A percentile compares a stretch with the other conserved stretches of the same genome.
Conservation (phyloP, 1,140 invertebrate genomes). For the Gonatopus flavifemur region DNA sequence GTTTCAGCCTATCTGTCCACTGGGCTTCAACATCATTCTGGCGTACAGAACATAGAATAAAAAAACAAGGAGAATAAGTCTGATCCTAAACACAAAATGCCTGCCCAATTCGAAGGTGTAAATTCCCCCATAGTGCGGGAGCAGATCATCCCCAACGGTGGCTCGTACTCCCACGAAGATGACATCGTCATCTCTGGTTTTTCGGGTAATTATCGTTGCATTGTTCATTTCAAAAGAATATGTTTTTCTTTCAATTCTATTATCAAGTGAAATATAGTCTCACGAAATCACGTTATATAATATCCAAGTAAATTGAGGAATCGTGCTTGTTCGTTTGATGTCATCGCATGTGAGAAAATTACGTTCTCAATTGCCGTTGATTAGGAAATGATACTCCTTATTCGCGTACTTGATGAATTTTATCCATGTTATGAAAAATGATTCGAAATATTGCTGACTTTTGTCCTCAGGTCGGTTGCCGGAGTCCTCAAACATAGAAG, state of each 20-base stretch:
- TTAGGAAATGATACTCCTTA: too few species aligned
- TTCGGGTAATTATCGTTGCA: constrained; percentile 69
- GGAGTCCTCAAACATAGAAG: constrained; percentile 82
- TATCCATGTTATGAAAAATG: too few species aligned
- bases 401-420: too few species aligned
- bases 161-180: constrained; percentile 55
- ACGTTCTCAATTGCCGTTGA: too few species aligned
- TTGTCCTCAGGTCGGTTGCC: constrained; percentile 74
- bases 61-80: constrained; percentile 1
- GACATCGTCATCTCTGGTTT: constrained; percentile 88
- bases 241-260: not conserved
- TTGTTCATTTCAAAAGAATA: too few species aligned
- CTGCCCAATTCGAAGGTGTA: constrained; percentile 61
- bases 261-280: not conserved
- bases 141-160: constrained; percentile 29
- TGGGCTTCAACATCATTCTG: constrained; percentile 34
- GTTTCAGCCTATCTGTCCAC: constrained; percentile 46
- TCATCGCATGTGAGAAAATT: too few species aligned
- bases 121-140: constrained; percentile 44
- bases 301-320: too few species aligned
- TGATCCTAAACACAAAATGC: constrained; percentile 54
- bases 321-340: too few species aligned
- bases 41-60: not conserved
- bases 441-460: too few species aligned
- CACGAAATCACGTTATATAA: too few species aligned